Conservation (phyloP, 2,797 vertebrate genomes). For the Channallabes apus region DNA sequence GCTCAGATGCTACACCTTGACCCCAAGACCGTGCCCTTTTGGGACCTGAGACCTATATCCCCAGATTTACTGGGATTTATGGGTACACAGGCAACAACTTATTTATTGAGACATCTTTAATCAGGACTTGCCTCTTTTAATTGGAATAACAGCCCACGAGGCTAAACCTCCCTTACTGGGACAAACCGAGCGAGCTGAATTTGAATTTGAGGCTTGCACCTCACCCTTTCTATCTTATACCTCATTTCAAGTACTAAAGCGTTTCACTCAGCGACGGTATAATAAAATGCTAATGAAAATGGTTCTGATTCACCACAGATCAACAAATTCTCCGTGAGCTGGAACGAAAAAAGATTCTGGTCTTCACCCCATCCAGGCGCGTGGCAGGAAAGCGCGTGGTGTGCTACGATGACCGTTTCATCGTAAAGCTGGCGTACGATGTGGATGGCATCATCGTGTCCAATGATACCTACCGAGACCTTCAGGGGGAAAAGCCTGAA, state of each 20-base stretch:
- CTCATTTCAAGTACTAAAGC: background rate
- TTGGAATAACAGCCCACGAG: background rate
- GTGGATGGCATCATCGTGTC: constrained; percentile 73
- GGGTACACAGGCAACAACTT: background rate
- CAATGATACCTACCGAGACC: constrained; percentile 77
- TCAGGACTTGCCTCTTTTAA: background rate
- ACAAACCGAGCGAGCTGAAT: background rate
- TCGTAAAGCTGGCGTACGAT: constrained; percentile 72
- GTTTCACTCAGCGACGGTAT: background rate
- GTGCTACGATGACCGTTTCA: constrained; percentile 77
- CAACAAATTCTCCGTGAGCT: constrained; percentile 73
- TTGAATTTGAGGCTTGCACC: background rate
- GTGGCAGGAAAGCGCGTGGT: constrained; percentile 73
- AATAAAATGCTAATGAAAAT: background rate
- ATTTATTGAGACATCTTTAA: background rate
- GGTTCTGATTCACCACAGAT: constrained; percentile 57
- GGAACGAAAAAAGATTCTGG: constrained; percentile 72
- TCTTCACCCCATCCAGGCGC: constrained; percentile 74
- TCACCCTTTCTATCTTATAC: background rate
- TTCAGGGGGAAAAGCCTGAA: constrained; percentile 71
- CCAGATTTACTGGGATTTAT: background rate
- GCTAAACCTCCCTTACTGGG: no score
- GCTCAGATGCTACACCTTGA: background rate
- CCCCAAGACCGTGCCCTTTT: background rate
- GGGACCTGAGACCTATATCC: background rate